Base-by-base conservation (phyloP, 1,140 invertebrate genomes). In the Luehdorfia chinensis region DNA sequence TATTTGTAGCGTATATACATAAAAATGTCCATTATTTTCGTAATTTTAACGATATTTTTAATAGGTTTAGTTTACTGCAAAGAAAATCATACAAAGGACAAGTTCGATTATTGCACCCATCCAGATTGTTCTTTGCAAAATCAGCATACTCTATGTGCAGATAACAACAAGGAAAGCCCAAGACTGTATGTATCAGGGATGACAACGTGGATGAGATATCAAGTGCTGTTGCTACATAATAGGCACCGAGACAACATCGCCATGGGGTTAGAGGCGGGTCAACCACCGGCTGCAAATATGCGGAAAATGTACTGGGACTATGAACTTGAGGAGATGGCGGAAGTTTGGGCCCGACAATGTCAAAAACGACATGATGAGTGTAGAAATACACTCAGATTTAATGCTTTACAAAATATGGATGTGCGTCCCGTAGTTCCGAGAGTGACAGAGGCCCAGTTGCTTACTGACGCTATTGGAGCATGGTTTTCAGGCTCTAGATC, bases 221-320 rank as follows among this genome's bases (percentile, higher is more conserved):
- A 81, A 48, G 59, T 85, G 14, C 33, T 85, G 12, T 49, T 80
- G 33, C 37, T 84, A 18, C 81, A 85, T 34, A 85, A 85, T 44
- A 59, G 77, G 12, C 71, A 85, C 19, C 64, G 81, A 36, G 81
- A 85, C 50, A 84, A 85, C 19, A 76, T 85, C 21, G 81, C 81
- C 7, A 71, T 81, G 67, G 81, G 81, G 0, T 59, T 85, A 2
- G 77, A 85, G 44, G 65, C 79, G 2, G 81, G 75, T 0, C 77
- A 84, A 21, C 81, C 81, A 1, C 67, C 79, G 7, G 81, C 81
- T 7, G 56, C 79, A 6, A 85, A 85, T 46, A 85, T 85, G 81
- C 64, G 81, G 2, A 85, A 84, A 30, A 72, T 85, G 68, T 85
- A 85, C 30, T 85, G 81, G 81, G 81, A 85, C 39, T 76, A 78